Conservation (phyloP, 2,888 invertebrate species). For the Callinectes sapidus region DNA sequence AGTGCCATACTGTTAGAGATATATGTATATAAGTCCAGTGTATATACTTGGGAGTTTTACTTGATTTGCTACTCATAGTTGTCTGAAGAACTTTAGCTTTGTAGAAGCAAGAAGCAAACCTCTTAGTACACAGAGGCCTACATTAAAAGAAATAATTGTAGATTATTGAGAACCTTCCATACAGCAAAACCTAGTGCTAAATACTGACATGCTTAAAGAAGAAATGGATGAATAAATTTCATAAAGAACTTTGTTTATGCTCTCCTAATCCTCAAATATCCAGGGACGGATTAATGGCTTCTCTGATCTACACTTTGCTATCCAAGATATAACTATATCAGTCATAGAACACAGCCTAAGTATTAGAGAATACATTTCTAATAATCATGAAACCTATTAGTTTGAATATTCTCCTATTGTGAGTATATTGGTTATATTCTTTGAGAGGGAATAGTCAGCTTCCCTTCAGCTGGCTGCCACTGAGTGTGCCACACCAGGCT, state of each 20-base stretch:
- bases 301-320: constrained; percentile 4
- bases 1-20: neutral
- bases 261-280: neutral
- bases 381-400: neutral
- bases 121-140: neutral
- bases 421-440: neutral
- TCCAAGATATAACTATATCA: neutral
- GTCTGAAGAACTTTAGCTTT: neutral
- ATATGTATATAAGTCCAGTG: neutral
- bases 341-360: constrained; percentile 17
- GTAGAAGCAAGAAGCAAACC: neutral
- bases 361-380: constrained; percentile 1
- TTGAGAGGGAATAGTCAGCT: neutral
- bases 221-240: neutral
- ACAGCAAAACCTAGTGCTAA: neutral
- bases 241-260: neutral
- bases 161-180: neutral
- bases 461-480: neutral
- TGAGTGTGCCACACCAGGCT: neutral
- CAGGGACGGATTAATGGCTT: constrained; percentile 24
- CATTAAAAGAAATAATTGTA: neutral
- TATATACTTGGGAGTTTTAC: neutral
- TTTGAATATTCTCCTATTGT: neutral
- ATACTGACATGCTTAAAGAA: neutral
- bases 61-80: neutral